Base-by-base conservation (phyloP, 2,888 invertebrate genomes). In the Andrena dorsata region DNA sequence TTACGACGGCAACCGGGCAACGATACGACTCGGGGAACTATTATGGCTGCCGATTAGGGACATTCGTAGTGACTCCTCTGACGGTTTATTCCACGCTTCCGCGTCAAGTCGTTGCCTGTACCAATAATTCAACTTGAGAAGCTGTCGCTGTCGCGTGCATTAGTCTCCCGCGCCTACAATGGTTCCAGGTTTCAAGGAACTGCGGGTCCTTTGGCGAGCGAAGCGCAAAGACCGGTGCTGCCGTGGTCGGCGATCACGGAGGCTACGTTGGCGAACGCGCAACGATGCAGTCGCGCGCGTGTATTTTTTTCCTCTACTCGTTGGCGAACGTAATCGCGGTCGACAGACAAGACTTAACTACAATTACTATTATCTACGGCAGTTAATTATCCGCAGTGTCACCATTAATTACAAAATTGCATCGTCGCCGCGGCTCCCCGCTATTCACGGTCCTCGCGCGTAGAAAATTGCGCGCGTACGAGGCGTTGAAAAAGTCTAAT, bases 361-460 rank as follows among this genome's bases (percentile, higher is more conserved):
- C 90, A 90, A 89, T 92, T 86, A 88, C 90, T 91, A 92, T 93
- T 92, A 92, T 89, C 90, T 85, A 85, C 90, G 89, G 85, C 89
- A 90, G 85, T 91, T 91, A 92, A 92, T 92, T 92, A 91, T 90
- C 89, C 86, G 87, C 90, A 91, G 90, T 91, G 92, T 92, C 91
- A 89, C 90, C 90, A 92, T 92, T 92, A 93, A 93, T 92, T 92
- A 91, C 90, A 90, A 90, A 93, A 93, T 92, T 90, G 90, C 90
- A 86, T 88, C 86, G 88, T 87, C 68, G 68, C 58, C 49, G 47
- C 26, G 23, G 66, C 28, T 51, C 30, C 61, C 30, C n/a, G 49
- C 20, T 53, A 26, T 23, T 23, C 76, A 28, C 65, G 49, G 23
- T 16, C 61, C n/a, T 77, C 53, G 49, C 47, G 81, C 64, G 86